These are phyloP conservation scores for Empis livida DNA, from an alignment of 2,888 invertebrate species.

Conservation along the genomic window DNA sequence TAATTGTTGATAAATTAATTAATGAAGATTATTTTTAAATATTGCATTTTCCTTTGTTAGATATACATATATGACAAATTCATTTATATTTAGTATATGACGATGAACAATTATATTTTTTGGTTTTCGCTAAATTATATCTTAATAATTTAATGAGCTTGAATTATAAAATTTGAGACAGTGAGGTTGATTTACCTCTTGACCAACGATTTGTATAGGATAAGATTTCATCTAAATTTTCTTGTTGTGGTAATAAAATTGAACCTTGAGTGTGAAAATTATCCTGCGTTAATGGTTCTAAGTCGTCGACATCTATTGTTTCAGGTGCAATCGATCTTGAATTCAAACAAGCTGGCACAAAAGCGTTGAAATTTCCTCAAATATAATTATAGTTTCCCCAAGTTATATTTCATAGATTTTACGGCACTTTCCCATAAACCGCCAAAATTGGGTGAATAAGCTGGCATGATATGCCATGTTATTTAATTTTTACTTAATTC, in stretches of 20 bases:
- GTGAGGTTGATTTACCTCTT: conserved; percentile 11
- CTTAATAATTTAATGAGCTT: too few relatives aligned
- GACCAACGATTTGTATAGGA: conserved; percentile 14
- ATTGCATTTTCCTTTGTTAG: too few relatives aligned
- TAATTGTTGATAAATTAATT: too few relatives aligned
- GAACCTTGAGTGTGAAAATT: conserved; percentile 4
- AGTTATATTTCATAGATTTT: conserved; percentile 18
- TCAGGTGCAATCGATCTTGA: conserved; percentile 15
- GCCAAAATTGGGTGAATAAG: conserved; percentile 18
- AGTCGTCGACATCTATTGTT: conserved; percentile 6
- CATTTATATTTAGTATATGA: too few relatives aligned
- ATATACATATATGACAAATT: too few relatives aligned
- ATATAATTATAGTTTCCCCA: conserved; percentile 11
- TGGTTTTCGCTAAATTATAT: too few relatives aligned
- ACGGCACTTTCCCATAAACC: conserved; percentile 21
- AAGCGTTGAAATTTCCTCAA: conserved; percentile 17
- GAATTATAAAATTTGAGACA: too few relatives aligned
- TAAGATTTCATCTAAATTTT: too few relatives aligned
- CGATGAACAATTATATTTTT: too few relatives aligned
- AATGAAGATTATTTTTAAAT: too few relatives aligned
- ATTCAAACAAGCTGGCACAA: conserved; percentile 16
- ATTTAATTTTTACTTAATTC: conserved; percentile 4
- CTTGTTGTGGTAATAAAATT: conserved; percentile 6
- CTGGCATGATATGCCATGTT: conserved; percentile 9
- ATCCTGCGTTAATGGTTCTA: conserved; percentile 3